phyloP scores from a whole-genome alignment of 2,888 invertebrate genomes.

The Lymantria monacha region DNA sequence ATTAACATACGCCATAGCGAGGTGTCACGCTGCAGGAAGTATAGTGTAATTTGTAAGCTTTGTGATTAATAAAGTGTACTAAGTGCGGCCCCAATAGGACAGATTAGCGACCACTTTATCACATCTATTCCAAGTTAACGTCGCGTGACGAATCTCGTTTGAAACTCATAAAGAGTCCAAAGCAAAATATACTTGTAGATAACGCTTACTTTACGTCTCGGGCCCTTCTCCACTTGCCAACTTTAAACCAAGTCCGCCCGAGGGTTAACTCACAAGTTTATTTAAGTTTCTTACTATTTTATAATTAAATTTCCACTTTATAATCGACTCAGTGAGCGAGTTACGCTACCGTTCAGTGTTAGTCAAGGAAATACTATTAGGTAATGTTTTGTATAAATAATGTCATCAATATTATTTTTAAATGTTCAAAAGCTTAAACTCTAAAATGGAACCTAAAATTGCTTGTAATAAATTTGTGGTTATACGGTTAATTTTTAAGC shows the following conservation, averaged over 20 bases:
- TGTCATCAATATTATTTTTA: too few relatives aligned
- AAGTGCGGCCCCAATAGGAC: slow-evolving; percentile 81
- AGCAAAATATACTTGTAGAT: slow-evolving; percentile 80
- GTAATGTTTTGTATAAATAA: slow-evolving; percentile 20
- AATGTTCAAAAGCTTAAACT: too few relatives aligned
- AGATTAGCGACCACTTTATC: slow-evolving; percentile 82
- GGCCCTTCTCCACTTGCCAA: slow-evolving; percentile 76
- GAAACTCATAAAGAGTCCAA: slow-evolving; percentile 81
- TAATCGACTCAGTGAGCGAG: slow-evolving; percentile 62
- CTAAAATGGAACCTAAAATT: too few relatives aligned
- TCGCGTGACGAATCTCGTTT: slow-evolving; percentile 82
- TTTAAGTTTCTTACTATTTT: slow-evolving; percentile 72
- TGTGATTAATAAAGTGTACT: slow-evolving; percentile 82
- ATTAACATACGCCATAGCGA: slow-evolving; percentile 76
- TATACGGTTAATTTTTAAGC: too few relatives aligned
- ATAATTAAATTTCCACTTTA: slow-evolving; percentile 73
- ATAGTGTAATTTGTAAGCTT: slow-evolving; percentile 80
- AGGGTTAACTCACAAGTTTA: slow-evolving; percentile 72
- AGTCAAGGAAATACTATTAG: slow-evolving; percentile 42
- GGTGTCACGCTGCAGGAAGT: slow-evolving; percentile 79
- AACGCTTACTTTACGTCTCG: slow-evolving; percentile 77
- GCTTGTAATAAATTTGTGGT: too few relatives aligned
- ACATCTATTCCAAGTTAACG: slow-evolving; percentile 80
- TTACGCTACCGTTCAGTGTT: slow-evolving; percentile 43
- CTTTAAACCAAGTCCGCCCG: slow-evolving; percentile 52